These are phyloP conservation scores for Paramisgurnus dabryanus DNA, from an alignment of 2,113 vertebrate species.

Conservation along the genomic window DNA sequence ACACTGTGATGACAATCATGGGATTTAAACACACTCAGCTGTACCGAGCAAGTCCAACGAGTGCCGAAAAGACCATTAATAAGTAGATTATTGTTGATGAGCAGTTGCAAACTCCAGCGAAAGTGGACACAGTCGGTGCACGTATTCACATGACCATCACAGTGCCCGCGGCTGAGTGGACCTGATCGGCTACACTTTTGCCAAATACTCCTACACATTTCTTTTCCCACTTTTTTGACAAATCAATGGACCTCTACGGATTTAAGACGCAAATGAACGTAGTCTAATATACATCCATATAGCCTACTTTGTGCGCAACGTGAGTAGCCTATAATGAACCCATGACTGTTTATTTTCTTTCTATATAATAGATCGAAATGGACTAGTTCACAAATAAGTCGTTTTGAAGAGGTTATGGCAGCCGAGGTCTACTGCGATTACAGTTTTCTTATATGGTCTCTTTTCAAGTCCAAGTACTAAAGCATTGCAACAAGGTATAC, in stretches of 20 bases:
- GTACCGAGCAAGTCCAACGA: constrained; percentile 66
- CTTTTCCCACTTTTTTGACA: constrained; percentile 54
- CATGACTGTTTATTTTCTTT: constrained; percentile 75
- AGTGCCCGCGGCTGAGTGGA: constrained; percentile 41
- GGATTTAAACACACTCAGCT: constrained; percentile 77
- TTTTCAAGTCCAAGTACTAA: constrained; percentile 82
- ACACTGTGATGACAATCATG: constrained; percentile 99
- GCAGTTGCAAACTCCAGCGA: constrained; percentile 73
- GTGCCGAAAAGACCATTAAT: constrained; percentile 65
- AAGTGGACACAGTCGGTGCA: constrained; percentile 64
- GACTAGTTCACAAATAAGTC: constrained; percentile 67
- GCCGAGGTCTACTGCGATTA: constrained; percentile 60
- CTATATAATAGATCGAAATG: constrained; percentile 75
- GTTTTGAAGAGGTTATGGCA: constrained; percentile 68
- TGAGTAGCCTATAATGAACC: constrained; percentile 68
- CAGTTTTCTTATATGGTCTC: constrained; percentile 72
- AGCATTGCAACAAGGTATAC: constrained; percentile 99
- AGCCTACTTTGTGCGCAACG: constrained; percentile 72
- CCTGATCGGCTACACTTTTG: constrained; percentile 48
- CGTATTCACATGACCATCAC: constrained; percentile 59
- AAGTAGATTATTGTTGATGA: constrained; percentile 69
- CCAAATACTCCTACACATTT: constrained; percentile 23
- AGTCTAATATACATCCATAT: constrained; percentile 71
- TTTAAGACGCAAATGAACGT: constrained; percentile 62
- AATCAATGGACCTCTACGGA: constrained; percentile 63